These are phyloP conservation scores for Chironomus tentans DNA, from an alignment of 2,888 invertebrate species.

Conservation along the genomic window DNA sequence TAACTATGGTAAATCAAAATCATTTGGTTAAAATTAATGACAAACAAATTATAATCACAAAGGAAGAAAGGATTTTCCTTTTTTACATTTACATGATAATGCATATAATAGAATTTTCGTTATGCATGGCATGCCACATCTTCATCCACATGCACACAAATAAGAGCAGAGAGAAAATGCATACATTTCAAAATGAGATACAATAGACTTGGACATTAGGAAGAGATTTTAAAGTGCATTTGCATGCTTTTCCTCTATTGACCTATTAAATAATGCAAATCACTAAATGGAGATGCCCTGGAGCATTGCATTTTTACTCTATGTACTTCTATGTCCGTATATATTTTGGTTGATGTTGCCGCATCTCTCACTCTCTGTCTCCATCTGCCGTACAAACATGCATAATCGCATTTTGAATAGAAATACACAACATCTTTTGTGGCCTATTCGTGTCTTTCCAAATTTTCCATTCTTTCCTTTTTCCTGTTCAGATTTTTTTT, in stretches of 20 bases:
- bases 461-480: not conserved
- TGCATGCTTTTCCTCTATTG: constrained; percentile 12
- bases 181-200: not conserved
- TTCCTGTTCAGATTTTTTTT: not conserved
- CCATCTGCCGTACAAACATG: not conserved
- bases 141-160: not conserved
- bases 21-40: constrained; percentile 1
- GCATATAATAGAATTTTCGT: not conserved
- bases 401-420: constrained; percentile 13
- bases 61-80: not conserved
- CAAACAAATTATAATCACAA: constrained; percentile 4
- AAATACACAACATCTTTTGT: constrained; percentile 16
- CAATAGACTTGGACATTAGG: not conserved
- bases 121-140: not conserved
- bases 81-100: not conserved
- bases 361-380: not conserved
- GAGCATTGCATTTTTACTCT: not conserved
- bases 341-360: not conserved
- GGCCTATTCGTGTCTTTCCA: constrained; percentile 1
- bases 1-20: not conserved
- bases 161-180: not conserved
- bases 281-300: not conserved
- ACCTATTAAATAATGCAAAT: constrained; percentile 25
- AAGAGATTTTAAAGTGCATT: constrained; percentile 5
- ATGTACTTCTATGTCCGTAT: not conserved